These are phyloP conservation scores for Amblyjoppa proteus DNA, from an alignment of 2,888 invertebrate genomes.

Conservation along the genomic window DNA sequence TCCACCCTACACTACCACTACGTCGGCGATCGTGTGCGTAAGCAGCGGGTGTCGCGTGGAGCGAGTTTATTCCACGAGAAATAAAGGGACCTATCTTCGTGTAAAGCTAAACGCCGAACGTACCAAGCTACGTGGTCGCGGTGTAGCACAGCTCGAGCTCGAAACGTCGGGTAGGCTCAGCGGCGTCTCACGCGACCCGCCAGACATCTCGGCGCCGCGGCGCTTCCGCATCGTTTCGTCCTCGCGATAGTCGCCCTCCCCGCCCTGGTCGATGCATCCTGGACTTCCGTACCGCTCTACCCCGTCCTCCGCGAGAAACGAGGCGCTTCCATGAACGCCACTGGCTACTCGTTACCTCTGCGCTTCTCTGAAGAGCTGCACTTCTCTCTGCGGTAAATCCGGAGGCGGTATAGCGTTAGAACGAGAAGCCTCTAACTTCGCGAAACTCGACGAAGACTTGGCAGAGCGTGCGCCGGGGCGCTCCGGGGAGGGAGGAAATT, in stretches of 20 bases:
- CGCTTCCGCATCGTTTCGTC: conserved; percentile 74
- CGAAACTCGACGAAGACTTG: not conserved
- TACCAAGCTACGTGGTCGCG: conserved; percentile 44
- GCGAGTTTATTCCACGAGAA: conserved; percentile 40
- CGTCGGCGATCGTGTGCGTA: conserved; percentile 32
- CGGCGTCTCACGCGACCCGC: conserved; percentile 74
- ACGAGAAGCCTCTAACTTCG: not conserved
- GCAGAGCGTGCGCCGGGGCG: not conserved
- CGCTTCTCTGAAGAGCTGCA: not conserved
- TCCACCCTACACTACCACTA: not conserved
- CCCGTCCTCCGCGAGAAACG: conserved; percentile 5
- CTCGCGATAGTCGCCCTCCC: conserved; percentile 58
- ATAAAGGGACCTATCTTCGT: conserved; percentile 45
- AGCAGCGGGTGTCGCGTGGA: conserved; percentile 19
- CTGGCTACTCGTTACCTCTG: conserved; percentile 25
- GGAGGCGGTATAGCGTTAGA: not conserved
- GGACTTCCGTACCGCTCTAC: conserved; percentile 39
- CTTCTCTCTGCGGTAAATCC: not conserved
- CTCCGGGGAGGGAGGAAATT: not conserved
- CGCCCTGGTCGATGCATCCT: conserved; percentile 70
- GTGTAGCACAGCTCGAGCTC: conserved; percentile 45
- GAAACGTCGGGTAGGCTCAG: conserved; percentile 68
- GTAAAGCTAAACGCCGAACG: conserved; percentile 42
- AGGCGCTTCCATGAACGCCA: conserved; percentile 17
- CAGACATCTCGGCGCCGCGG: conserved; percentile 73